phyloP scores from a whole-genome alignment of 1,140 invertebrate genomes.

The Philotrypesis tridentata region DNA sequence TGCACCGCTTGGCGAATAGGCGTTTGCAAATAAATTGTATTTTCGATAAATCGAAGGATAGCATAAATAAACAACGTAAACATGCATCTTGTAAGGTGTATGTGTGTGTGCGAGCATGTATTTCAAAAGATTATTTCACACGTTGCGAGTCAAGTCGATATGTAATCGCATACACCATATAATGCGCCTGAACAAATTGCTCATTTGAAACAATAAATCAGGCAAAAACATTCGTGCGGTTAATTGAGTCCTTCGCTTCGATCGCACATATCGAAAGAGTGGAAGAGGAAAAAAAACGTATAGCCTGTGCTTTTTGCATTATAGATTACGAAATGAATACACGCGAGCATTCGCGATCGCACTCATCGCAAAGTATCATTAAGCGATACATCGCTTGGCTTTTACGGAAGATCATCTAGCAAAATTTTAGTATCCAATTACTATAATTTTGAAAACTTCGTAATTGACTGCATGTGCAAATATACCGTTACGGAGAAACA shows the following conservation, averaged over 20 bases:
- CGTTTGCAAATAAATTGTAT: neutral
- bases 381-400: neutral
- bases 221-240: neutral
- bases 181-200: slow-evolving; percentile 14
- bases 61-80: too few relatives aligned
- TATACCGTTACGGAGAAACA: too few relatives aligned
- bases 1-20: neutral
- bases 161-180: neutral
- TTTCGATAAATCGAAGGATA: neutral
- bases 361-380: neutral
- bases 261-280: neutral
- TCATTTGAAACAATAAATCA: slow-evolving; percentile 25
- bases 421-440: too few relatives aligned
- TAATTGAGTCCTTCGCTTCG: slow-evolving; percentile 21
- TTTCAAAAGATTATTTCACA: neutral
- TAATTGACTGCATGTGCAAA: too few relatives aligned
- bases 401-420: neutral
- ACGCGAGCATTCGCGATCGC: neutral
- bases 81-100: too few relatives aligned
- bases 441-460: too few relatives aligned
- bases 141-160: neutral
- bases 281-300: neutral
- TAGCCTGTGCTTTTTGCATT: neutral
- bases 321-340: neutral
- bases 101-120: too few relatives aligned